Conservation (phyloP, 2,113 vertebrate species). For the Excalfactoria chinensis region DNA sequence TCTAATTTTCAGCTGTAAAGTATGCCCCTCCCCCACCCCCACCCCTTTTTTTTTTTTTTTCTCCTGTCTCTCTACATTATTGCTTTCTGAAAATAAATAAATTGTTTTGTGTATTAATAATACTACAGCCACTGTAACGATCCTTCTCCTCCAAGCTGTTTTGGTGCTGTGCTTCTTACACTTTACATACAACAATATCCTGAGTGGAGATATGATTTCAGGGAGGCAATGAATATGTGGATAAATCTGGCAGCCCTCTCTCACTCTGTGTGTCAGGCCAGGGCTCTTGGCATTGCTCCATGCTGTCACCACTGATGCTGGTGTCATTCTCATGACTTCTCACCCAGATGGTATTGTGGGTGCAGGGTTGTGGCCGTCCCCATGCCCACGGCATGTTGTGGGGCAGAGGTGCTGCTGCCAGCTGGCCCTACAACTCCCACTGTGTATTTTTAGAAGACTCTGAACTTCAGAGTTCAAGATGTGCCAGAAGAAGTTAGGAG, state of each 20-base stretch:
- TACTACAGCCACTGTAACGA: not conserved
- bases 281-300: not conserved
- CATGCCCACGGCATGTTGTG: rapidly evolving
- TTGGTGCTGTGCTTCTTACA: not conserved
- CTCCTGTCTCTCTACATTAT: not conserved
- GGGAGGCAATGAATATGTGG: not conserved
- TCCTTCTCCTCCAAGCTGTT: not conserved
- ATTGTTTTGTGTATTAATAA: not conserved
- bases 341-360: not conserved
- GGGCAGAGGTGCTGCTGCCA: not conserved
- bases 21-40: not conserved
- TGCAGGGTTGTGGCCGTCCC: rapidly evolving
- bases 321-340: not conserved
- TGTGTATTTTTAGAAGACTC: conserved; percentile 6
- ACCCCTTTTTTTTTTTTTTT: not conserved
- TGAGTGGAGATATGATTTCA: not conserved
- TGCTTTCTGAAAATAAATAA: not conserved
- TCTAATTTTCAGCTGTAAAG: not conserved
- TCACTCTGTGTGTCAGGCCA: rapidly evolving
- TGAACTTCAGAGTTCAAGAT: conserved; percentile 26
- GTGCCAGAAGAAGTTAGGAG: conserved; percentile 26
- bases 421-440: not conserved
- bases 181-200: rapidly evolving
- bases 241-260: not conserved
- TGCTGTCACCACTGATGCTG: rapidly evolving